Base-by-base conservation (phyloP, 2,888 invertebrate genomes). In the Aromia moschata region DNA sequence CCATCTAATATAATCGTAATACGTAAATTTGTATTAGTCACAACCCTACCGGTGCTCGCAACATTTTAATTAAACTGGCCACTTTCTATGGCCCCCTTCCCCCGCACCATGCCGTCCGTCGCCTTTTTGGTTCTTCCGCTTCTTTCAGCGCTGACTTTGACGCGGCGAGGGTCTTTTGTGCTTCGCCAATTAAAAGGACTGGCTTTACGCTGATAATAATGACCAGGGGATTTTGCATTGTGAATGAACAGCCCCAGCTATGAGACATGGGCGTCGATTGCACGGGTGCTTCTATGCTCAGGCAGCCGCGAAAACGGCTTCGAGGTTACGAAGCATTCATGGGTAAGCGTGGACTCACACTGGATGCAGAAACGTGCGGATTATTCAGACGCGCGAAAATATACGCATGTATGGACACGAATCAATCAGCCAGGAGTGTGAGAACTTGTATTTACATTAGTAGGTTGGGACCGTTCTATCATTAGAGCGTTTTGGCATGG, bases 221-320 rank as follows among this genome's bases (percentile, higher is more conserved):
- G 47, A 18, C 47, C 47, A 12, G 36, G 47, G 47, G 47, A 18
- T 12, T 36, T 37, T 47, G 36, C 47, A 47, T 37, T 47, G 18
- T 36, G 36, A 37, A 47, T 36, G 37, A 33, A 31, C 31, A 15
- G 9, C 46, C 46, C 46, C 36, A 20, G 43, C 18, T 20, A 3
- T n/a, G 16, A 30, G 9, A 16, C 16, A 33, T n/a, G 15, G 15
- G 7, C 11, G 11, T 33, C n/a, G 11, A 33, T 33, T 33, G n/a
- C 33, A 33, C n/a, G 9, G 33, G 33, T 11, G n/a, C 4, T n/a
- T 33, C 11, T 7, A 33, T 11, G 9, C 4, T 33, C 2, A n/a
- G 33, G n/a, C n/a, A n/a, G n/a, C n/a, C n/a, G n/a, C n/a, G n/a
- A n/a, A n/a, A n/a, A n/a, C n/a, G n/a, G n/a, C n/a, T n/a, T n/a